Evolutionary conservation across 1,140 invertebrate species (phyloP).

Genomic region (Drosophila punjabiensis): DNA sequence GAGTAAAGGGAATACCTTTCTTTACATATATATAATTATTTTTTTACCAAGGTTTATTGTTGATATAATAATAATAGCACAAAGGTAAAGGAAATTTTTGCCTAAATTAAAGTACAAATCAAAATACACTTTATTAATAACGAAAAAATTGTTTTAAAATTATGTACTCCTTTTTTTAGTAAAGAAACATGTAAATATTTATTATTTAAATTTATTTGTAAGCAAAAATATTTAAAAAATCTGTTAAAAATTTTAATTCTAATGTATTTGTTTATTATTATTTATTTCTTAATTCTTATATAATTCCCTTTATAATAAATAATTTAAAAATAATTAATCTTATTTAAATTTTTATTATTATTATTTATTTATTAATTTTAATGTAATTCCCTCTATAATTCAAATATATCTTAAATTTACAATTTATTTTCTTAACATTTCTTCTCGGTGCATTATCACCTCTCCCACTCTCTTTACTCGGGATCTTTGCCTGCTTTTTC

Average conservation of each 20-base stretch:
- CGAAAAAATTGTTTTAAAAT: background rate
- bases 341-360: no score
- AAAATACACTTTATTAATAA: background rate
- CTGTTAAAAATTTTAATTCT: background rate
- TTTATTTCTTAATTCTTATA: background rate
- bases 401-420: accelerated
- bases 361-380: no score
- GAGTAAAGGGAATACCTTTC: background rate
- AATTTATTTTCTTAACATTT: background rate
- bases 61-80: background rate
- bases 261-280: background rate
- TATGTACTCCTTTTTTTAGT: background rate
- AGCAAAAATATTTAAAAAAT: background rate
- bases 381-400: background rate
- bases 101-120: background rate
- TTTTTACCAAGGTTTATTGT: background rate
- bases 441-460: background rate
- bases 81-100: no score
- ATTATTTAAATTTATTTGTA: background rate
- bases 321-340: no score
- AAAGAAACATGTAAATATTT: background rate
- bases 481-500: slow-evolving; percentile 11
- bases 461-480: background rate
- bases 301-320: no score
- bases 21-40: background rate